Conservation (phyloP, 2,888 invertebrate genomes). For the Coleophora deauratella region DNA sequence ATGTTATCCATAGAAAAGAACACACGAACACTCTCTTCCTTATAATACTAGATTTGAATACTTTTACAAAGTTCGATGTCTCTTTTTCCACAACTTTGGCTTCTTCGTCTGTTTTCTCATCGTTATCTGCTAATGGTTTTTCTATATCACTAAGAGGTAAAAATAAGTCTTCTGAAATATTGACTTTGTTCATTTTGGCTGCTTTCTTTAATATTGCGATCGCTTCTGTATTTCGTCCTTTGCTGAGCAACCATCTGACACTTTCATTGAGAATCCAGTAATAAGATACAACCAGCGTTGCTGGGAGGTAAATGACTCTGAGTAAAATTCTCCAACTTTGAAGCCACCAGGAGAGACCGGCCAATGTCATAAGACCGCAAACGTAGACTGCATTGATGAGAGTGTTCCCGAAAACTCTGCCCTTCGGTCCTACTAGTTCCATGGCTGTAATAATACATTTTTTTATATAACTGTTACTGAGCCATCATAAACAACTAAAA, state of each 20-base stretch:
- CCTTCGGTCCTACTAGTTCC: conserved; percentile 85
- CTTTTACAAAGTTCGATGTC: conserved; percentile 44
- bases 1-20: conserved; percentile 85
- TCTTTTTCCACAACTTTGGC: conserved; percentile 18
- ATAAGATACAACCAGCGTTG: conserved; percentile 78
- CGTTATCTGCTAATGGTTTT: conserved; percentile 18
- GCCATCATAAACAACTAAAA: no score
- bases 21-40: conserved; percentile 75
- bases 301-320: conserved; percentile 80
- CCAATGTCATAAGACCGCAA: conserved; percentile 79
- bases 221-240: conserved; percentile 78
- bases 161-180: conserved; percentile 54
- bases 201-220: conserved; percentile 76
- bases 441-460: conserved; percentile 80
- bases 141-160: conserved; percentile 43
- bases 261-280: conserved; percentile 83
- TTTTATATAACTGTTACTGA: no score
- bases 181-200: conserved; percentile 76
- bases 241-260: conserved; percentile 83
- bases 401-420: conserved; percentile 83
- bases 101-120: conserved; percentile 16
- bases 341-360: conserved; percentile 78
- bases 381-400: conserved; percentile 82
- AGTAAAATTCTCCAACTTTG: conserved; percentile 81
- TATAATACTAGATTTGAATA: conserved; percentile 72